Conservation (phyloP, 23 tunicate genomes). For the Trididemnum miniatum region DNA sequence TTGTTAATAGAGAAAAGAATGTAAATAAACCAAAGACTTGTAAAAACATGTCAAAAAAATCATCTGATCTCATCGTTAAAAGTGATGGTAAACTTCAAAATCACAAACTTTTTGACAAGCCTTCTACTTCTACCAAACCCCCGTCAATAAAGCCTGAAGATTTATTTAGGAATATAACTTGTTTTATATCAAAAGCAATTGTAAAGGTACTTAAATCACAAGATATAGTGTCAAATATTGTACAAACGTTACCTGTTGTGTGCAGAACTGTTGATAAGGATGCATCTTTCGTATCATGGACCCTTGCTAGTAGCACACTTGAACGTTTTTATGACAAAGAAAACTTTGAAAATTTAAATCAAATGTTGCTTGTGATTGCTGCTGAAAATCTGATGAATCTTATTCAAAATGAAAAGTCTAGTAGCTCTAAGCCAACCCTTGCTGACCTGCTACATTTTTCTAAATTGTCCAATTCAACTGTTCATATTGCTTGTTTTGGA, state of each 20-base stretch:
- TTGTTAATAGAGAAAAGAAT: too few relatives aligned
- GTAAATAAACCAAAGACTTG: too few relatives aligned
- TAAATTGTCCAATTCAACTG: neutral
- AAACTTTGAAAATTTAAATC: neutral
- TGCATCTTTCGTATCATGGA: neutral
- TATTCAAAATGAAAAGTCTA: neutral
- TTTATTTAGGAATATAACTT: neutral
- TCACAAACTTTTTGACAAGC: too few relatives aligned
- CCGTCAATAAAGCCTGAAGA: constrained; percentile 20
- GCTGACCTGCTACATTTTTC: neutral
- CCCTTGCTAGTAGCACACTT: neutral
- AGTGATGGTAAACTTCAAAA: too few relatives aligned
- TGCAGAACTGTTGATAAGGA: neutral
- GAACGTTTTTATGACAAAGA: neutral
- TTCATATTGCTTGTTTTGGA: neutral
- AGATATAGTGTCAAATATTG: neutral
- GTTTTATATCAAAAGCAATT: neutral
- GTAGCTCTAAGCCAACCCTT: neutral
- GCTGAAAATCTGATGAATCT: neutral
- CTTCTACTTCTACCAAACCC: too few relatives aligned
- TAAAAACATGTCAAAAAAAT: too few relatives aligned
- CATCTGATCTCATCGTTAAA: too few relatives aligned
- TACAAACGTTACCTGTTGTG: neutral
- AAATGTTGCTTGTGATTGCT: neutral
- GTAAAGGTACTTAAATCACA: neutral